These are phyloP conservation scores for Taphrorychus bicolor DNA, from an alignment of 2,888 invertebrate genomes.

Conservation along the genomic window DNA sequence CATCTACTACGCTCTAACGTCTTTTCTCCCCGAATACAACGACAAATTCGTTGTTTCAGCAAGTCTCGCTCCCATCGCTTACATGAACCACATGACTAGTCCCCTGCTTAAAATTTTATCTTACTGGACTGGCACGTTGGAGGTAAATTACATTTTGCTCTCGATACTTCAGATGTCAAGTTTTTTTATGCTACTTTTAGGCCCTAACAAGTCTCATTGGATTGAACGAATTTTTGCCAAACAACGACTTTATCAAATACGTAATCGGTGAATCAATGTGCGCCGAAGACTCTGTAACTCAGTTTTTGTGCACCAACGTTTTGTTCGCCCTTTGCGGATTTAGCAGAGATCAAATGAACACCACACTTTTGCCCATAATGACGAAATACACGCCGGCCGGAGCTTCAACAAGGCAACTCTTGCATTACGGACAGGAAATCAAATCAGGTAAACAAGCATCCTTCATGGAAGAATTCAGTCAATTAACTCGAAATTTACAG, in stretches of 20 bases:
- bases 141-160: constrained; percentile 35
- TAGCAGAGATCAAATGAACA: constrained; percentile 52
- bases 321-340: constrained; percentile 56
- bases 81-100: constrained; percentile 63
- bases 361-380: constrained; percentile 47
- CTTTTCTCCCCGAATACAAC: constrained; percentile 71
- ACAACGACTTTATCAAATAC: constrained; percentile 59
- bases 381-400: constrained; percentile 53
- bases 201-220: constrained; percentile 55
- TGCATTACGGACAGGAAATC: constrained; percentile 76
- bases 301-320: constrained; percentile 51
- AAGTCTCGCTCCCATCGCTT: constrained; percentile 75
- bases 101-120: constrained; percentile 50
- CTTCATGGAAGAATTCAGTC: background rate
- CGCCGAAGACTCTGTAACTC: constrained; percentile 26
- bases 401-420: constrained; percentile 69
- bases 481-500: constrained; percentile 20
- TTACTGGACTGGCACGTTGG: constrained; percentile 42
- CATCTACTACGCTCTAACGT: constrained; percentile 71
- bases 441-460: constrained; percentile 51
- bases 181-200: constrained; percentile 22
- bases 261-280: constrained; percentile 43
- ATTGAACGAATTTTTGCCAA: constrained; percentile 71
- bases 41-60: constrained; percentile 71
- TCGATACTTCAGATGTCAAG: background rate